Evolutionary conservation across 2,888 invertebrate species (phyloP).

Genomic region (Apomyelois bistriatella): DNA sequence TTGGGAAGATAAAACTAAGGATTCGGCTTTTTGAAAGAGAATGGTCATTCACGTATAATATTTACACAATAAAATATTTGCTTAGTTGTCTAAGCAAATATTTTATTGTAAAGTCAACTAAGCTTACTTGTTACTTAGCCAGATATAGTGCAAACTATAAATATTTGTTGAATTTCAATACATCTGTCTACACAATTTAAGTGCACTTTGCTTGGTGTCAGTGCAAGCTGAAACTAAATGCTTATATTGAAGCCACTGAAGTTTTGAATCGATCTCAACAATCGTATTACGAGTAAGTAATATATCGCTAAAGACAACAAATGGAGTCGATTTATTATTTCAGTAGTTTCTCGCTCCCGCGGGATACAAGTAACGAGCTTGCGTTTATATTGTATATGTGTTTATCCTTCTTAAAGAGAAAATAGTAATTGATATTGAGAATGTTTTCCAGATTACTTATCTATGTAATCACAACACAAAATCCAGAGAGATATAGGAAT

Average conservation of each 20-base stretch:
- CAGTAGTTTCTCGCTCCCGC: slow-evolving; percentile 1
- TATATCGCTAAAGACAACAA: slow-evolving; percentile 5
- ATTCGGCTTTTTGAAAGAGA: too few species aligned
- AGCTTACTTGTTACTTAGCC: too few species aligned
- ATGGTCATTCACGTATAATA: too few species aligned
- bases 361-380: neutral
- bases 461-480: too few species aligned
- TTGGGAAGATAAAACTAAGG: too few species aligned
- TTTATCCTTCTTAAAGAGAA: neutral
- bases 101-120: too few species aligned
- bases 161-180: neutral
- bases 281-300: neutral
- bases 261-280: neutral
- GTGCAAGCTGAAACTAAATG: neutral
- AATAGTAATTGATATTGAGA: neutral
- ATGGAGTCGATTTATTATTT: slow-evolving; percentile 9
- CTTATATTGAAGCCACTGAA: neutral
- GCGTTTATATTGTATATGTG: neutral
- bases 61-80: too few species aligned
- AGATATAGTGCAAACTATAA: too few species aligned
- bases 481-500: too few species aligned
- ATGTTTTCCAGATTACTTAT: too few species aligned
- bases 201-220: slow-evolving; percentile 3
- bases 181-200: slow-evolving; percentile 4
- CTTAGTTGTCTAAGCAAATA: too few species aligned